Percentiles rank a stretch among this genome's conserved stretches.
These are phyloP conservation scores for Caenorhabditis brenneri DNA, from an alignment of 1,140 invertebrate species.

Conservation along the genomic window DNA sequence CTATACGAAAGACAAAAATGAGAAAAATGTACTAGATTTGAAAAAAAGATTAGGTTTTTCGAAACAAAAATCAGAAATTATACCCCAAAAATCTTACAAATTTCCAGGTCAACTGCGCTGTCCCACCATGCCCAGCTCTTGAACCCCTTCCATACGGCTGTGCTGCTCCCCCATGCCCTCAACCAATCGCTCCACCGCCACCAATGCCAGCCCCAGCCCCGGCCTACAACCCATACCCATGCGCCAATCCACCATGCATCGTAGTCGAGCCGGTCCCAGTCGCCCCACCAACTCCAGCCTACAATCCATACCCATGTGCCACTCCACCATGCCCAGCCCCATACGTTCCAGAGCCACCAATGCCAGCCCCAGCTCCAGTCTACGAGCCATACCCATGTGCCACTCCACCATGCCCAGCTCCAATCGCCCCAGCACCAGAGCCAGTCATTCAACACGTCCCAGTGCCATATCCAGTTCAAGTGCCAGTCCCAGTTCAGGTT, in stretches of 20 bases:
- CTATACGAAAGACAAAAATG: no score
- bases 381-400: conserved; percentile 37
- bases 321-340: conserved; percentile 37
- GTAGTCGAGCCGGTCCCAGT: conserved; percentile 44
- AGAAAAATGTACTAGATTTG: no score
- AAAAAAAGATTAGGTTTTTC: no score
- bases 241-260: conserved; percentile 1
- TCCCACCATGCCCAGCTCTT: background rate
- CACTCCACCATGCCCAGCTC: conserved; percentile 39
- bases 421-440: background rate
- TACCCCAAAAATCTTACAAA: conserved; percentile 19
- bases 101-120: conserved; percentile 25
- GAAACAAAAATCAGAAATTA: no score
- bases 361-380: conserved; percentile 37
- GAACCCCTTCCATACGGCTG: conserved; percentile 22
- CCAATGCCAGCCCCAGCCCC: conserved; percentile 27
- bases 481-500: conserved; percentile 15
- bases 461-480: conserved; percentile 38
- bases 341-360: conserved; percentile 44
- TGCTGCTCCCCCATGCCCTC: conserved; percentile 16
- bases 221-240: conserved; percentile 44
- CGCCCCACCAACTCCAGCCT: conserved; percentile 43
- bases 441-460: conserved; percentile 41
- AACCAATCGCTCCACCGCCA: conserved; percentile 14
- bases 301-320: conserved; percentile 11